phyloP scores from a whole-genome alignment of 2,113 vertebrate species.

The Carollia perspicillata region DNA sequence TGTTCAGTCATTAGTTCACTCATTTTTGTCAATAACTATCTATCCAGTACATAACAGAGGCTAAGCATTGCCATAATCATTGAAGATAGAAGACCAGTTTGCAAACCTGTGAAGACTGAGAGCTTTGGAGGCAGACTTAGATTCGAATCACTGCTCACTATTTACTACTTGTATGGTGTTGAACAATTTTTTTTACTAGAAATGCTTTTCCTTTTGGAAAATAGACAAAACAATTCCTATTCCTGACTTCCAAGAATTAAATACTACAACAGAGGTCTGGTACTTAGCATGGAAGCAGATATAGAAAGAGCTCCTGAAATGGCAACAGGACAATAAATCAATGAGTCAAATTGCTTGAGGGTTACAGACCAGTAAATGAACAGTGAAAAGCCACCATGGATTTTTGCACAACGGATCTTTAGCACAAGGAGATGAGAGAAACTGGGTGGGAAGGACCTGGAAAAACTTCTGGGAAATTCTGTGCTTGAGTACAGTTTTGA shows the following conservation, averaged over 20 bases:
- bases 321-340: neutral
- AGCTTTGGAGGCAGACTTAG: neutral
- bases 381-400: neutral
- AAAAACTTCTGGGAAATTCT: neutral
- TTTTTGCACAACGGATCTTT: neutral
- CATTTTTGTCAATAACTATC: neutral
- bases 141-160: neutral
- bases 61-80: neutral
- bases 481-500: neutral
- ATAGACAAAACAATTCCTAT: neutral
- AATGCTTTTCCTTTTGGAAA: constrained; percentile 9
- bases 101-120: neutral
- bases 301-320: neutral
- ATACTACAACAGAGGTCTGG: neutral
- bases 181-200: neutral
- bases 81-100: neutral
- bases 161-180: neutral
- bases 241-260: neutral
- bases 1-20: neutral
- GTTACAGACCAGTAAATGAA: neutral
- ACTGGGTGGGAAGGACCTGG: neutral
- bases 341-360: neutral
- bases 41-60: neutral
- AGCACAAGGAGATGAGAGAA: neutral
- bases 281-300: neutral